Percentiles rank a stretch among this genome's conserved stretches.
Conservation (phyloP, 2,113 vertebrate species). For the Pleuronectes platessa region DNA sequence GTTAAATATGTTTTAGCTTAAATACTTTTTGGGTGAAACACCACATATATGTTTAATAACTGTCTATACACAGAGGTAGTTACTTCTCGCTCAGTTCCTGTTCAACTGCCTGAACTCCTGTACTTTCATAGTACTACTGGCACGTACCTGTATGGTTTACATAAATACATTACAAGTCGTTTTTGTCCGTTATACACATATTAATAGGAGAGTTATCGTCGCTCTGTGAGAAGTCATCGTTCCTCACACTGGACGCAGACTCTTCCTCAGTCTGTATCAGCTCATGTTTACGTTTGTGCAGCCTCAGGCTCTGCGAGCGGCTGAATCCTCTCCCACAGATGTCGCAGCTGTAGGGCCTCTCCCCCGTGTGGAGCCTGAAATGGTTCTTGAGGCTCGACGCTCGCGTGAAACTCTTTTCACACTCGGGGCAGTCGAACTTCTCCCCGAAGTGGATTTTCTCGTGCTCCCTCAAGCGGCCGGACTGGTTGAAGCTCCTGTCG, state of each 20-base stretch:
- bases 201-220: constrained; percentile 69
- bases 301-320: constrained; percentile 72
- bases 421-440: constrained; percentile 77
- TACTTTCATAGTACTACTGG: constrained; percentile 20
- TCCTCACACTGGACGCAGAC: constrained; percentile 28
- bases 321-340: constrained; percentile 76
- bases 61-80: constrained; percentile 53
- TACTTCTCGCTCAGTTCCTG: constrained; percentile 9
- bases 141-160: constrained; percentile 22
- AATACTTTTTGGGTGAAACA: constrained; percentile 35
- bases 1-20: constrained; percentile 30
- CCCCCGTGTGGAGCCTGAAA: constrained; percentile 82
- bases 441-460: constrained; percentile 83
- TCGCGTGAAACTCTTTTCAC: constrained; percentile 78
- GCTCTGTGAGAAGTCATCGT: constrained; percentile 61
- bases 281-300: constrained; percentile 70
- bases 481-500: constrained; percentile 81
- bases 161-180: constrained; percentile 57
- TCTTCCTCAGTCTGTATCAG: constrained; percentile 51
- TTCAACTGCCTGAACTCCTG: constrained; percentile 21
- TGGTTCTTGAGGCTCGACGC: constrained; percentile 85
- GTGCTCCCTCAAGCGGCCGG: constrained; percentile 80
- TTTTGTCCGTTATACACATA: constrained; percentile 68
- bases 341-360: constrained; percentile 75
- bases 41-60: constrained; percentile 19